Base-by-base conservation (phyloP, 2,113 vertebrate species). In the Gobio gobio region DNA sequence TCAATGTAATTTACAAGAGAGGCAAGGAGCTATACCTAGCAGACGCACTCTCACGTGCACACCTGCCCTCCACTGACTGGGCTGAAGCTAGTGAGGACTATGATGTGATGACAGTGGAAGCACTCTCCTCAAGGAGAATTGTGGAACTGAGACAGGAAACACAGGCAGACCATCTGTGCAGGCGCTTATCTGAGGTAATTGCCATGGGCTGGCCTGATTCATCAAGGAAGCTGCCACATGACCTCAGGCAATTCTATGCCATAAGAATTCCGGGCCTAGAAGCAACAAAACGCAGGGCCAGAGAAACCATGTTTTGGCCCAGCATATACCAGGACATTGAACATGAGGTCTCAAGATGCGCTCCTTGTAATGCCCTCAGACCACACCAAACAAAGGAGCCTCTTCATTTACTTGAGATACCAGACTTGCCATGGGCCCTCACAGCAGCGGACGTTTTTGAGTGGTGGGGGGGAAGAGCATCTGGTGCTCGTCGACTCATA, bases 11-110 rank as follows among this genome's bases (percentile, higher is more conserved):
- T 10, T 86, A 83, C 47, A 70, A 61, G 58, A 26, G 33, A 33
- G 85, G 73, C 26, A 82, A 78, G 63, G 70, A 83, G 22, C 73
- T 86, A 29, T 83, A 70, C 61, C 59, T 83, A 24, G 61, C 72
- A 36, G 81, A 83, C 13, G 16, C 26, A 6, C 40, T 61, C n/a
- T 82, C 84, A 22, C 16, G 64, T 56, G 84, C 43, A 70, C 56
- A 81, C 63, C 26, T 26, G 61, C 59, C 64, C n/a, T 72, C 36
- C 45, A 75, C 68, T 22, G 24, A 75, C 20, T 20, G 18, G 12
- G 33, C 24, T 9, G 73, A 78, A 10, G 40, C 43, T 20, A 51
- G 10, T 18, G 81, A 83, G 22, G 61, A 64, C 13, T 64, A 29
- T 14, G 61, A 64, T 29, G 61, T 64, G 4, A 29, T 64, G 26